Evolutionary conservation across 2,888 invertebrate species (phyloP), one percentile per base, ranked within the genome.

Genomic region (Odontocolon sp.): DNA sequence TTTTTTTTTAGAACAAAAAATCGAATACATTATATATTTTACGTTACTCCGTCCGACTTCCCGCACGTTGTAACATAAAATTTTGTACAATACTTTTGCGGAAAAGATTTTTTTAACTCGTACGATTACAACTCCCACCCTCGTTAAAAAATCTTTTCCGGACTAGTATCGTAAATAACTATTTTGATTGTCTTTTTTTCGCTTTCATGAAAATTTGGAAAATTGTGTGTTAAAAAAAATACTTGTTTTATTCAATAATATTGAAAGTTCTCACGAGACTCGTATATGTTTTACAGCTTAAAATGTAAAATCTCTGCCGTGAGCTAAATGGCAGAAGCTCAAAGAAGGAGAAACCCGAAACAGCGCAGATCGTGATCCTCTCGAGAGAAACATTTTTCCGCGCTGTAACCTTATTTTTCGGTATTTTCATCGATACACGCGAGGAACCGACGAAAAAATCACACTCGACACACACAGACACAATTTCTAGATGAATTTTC

Each of bases 401-500:
- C 77, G 83, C 84, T 85, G 83, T 87, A 86, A 86, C 83, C 79
- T 87, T 88, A 86, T 86, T 87, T 89, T 87, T 87, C 86, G 85
- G 86, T 57, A 67, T n/a, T n/a, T 67, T 71, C 54, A 64, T 70
- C 31, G 8, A 16, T 45, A 69, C 64, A 67, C n/a, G n/a, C n/a
- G n/a, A n/a, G n/a, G n/a, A n/a, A n/a, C n/a, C 70, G 57, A 66
- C 31, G 50, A 38, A 21, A 42, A 26, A 23, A 23, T 11, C 21
- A 45, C 50, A 40, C 50, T 57, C 47, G 42, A 70, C 61, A 61
- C 11, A 45, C 36, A 66, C 83, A 86, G 85, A 83, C 85, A 84
- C 85, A 83, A 83, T 84, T 87, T 86, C 85, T 90, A 89, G 90
- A 83, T 86, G 84, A 89, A 88, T 87, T 89, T 85, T 88, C 86